These are phyloP conservation scores for Diarsia mendica DNA, from an alignment of 2,888 invertebrate species.

Conservation along the genomic window DNA sequence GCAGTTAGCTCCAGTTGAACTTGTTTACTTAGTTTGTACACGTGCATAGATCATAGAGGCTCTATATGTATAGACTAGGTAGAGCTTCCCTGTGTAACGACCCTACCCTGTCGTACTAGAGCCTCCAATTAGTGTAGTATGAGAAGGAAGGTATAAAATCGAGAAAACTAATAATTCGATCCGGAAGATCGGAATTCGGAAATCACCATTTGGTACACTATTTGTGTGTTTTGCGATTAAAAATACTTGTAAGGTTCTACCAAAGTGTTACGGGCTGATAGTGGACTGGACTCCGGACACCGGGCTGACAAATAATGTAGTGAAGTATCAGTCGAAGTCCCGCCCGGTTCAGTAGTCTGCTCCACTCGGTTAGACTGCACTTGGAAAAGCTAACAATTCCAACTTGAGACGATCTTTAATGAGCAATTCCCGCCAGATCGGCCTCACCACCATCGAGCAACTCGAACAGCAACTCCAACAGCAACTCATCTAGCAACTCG, in stretches of 20 bases:
- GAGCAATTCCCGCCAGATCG: conserved; percentile 74
- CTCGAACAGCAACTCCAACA: conserved; percentile 79
- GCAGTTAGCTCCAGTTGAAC: conserved; percentile 23
- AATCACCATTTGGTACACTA: neutral
- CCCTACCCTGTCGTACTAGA: no score
- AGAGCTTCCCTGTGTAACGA: neutral
- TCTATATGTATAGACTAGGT: neutral
- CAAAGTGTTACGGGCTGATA: neutral
- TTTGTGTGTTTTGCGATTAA: neutral
- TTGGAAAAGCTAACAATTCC: neutral
- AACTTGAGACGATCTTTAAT: conserved; percentile 3
- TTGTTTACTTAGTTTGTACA: conserved; percentile 32
- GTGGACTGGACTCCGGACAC: neutral
- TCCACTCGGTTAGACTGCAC: neutral
- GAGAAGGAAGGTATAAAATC: neutral
- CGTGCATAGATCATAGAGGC: conserved; percentile 2
- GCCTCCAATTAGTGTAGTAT: neutral
- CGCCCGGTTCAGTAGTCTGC: neutral
- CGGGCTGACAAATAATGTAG: neutral
- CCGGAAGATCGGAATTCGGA: neutral
- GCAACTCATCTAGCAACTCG: conserved; percentile 83
- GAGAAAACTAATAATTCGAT: neutral
- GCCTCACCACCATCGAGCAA: conserved; percentile 87
- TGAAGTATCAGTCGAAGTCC: neutral
- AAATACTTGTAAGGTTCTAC: neutral